phyloP scores from a whole-genome alignment of 2,113 vertebrate species.

The Pholis gunnellus region DNA sequence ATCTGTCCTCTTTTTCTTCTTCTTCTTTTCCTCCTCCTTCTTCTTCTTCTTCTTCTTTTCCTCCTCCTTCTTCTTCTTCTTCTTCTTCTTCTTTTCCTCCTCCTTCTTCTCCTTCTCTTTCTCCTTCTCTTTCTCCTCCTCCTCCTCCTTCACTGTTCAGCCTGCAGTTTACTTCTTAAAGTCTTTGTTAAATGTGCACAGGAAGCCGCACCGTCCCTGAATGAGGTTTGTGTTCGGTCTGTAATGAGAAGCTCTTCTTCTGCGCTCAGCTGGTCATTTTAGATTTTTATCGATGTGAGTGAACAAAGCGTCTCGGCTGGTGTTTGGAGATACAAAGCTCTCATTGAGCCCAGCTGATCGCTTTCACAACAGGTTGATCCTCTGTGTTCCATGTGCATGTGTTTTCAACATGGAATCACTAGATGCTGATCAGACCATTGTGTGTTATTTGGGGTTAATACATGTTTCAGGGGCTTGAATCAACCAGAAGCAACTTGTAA shows the following conservation, averaged over 20 bases:
- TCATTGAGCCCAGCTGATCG: background rate
- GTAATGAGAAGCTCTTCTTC: background rate
- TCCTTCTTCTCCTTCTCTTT: background rate
- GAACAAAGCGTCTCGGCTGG: background rate
- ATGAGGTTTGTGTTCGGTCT: background rate
- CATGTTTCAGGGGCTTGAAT: too few relatives aligned
- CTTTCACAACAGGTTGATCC: slow-evolving; percentile 40
- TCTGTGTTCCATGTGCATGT: background rate
- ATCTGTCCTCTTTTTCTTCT: background rate
- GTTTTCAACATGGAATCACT: too few relatives aligned
- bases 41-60: background rate
- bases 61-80: too few relatives aligned
- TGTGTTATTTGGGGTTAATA: too few relatives aligned
- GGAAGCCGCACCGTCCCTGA: background rate
- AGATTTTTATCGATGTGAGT: background rate
- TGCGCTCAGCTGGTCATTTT: background rate
- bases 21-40: background rate
- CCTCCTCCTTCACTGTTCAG: background rate
- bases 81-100: background rate
- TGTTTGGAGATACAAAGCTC: too few relatives aligned
- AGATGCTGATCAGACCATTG: background rate
- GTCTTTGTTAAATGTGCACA: background rate
- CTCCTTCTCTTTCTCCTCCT: background rate
- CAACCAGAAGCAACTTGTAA: background rate
- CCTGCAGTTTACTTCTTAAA: background rate